Evolutionary conservation across 2,113 vertebrate genomes (phyloP).

Genomic region (Hypocryptadius cinnamomeus): DNA sequence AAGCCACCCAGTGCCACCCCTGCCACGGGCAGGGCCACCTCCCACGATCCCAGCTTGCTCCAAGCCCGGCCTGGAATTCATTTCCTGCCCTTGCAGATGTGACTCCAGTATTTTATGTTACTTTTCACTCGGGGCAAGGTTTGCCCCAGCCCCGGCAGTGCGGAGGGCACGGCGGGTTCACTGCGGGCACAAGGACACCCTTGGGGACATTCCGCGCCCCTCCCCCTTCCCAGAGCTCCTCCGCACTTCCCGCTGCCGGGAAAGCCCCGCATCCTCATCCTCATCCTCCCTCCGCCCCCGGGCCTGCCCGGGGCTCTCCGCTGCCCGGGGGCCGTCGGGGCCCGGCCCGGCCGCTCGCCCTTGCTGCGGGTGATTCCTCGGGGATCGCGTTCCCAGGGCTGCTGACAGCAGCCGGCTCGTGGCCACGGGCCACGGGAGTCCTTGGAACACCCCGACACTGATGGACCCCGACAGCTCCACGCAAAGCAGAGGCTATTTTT

Average conservation of each 20-base stretch:
- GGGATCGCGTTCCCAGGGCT: not conserved
- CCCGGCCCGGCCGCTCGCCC: not conserved
- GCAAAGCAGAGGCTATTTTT: not conserved
- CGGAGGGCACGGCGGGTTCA: not conserved
- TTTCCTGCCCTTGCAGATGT: not conserved
- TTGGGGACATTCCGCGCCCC: not conserved
- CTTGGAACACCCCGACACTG: not conserved
- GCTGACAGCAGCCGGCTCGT: not conserved
- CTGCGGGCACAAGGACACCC: not conserved
- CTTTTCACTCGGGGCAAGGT: not conserved
- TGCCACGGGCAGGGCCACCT: not conserved
- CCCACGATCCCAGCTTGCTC: accelerated
- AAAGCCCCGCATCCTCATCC: not conserved
- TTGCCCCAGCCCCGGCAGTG: not conserved
- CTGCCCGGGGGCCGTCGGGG: not conserved
- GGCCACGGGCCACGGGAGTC: not conserved
- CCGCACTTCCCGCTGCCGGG: not conserved
- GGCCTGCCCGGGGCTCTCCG: not conserved
- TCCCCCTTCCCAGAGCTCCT: not conserved
- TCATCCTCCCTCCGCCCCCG: accelerated
- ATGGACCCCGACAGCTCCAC: slow-evolving; percentile 13
- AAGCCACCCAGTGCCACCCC: not conserved
- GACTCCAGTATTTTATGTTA: not conserved
- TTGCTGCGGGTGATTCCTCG: not conserved
- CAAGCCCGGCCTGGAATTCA: not conserved